Evolutionary conservation across 2,113 vertebrate genomes (phyloP).

Genomic region (Apeltes quadracus): DNA sequence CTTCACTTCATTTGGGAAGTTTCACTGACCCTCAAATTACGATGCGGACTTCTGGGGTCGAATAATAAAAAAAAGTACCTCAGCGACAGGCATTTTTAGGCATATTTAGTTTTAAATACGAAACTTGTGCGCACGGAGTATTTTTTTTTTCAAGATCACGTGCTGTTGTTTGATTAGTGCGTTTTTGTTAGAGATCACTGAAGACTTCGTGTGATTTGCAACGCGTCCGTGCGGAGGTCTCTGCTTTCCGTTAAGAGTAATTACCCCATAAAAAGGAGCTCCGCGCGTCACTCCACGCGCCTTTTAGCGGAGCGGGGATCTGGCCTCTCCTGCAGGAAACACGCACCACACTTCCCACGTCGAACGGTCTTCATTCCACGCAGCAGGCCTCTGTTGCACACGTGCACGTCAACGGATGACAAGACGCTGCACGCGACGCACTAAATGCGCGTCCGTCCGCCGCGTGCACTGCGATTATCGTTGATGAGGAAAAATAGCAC

Average conservation of each 20-base stretch:
- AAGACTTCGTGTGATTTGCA: conserved; percentile 69
- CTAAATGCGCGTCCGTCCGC: not conserved
- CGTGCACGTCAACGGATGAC: conserved; percentile 11
- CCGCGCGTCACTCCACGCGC: conserved; percentile 51
- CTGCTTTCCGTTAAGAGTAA: conserved; percentile 81
- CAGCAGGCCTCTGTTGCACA: not conserved
- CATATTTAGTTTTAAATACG: not conserved
- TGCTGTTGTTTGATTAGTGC: conserved; percentile 28
- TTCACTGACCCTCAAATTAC: conserved; percentile 58
- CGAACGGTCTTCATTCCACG: conserved; percentile 21
- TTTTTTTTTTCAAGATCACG: conserved; percentile 27
- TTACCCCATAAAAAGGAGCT: conserved; percentile 73
- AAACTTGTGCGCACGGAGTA: conserved; percentile 11
- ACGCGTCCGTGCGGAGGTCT: conserved; percentile 69
- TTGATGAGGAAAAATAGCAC: too few relatives aligned
- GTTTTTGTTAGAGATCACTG: conserved; percentile 54
- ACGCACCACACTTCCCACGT: conserved; percentile 42
- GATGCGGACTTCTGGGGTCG: too few relatives aligned
- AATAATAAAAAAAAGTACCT: not conserved
- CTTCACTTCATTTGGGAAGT: conserved; percentile 62
- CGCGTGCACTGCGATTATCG: not conserved
- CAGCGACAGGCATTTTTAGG: not conserved
- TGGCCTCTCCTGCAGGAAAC: conserved; percentile 35
- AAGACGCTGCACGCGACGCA: conserved; percentile 27
- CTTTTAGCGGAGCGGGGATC: conserved; percentile 40